Evolutionary conservation across 2,113 vertebrate genomes (phyloP), one percentile per base, ranked within the genome.

Genomic region (Corythaeola cristata): DNA sequence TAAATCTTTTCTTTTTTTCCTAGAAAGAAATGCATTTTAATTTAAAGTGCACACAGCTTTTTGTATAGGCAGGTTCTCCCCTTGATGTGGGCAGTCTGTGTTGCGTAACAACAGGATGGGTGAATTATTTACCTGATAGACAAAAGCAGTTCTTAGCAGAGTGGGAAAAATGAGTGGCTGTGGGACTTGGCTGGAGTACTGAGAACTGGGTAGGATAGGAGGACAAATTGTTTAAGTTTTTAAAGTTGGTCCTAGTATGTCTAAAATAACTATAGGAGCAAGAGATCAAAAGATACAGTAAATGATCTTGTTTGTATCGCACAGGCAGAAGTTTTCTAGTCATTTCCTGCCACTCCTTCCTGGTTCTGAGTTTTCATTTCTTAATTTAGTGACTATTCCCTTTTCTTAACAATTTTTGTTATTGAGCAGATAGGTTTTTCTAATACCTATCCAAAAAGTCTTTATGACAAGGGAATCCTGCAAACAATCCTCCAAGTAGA

Each of bases 301-400:
- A 77, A 45, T 67, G 7, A 30, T 50, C n/a, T 74, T 68, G 35
- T 66, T 86, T 45, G 20, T 89, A 22, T 68, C 2, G 2, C 39
- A 47, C 2, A 47, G n/a, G 30, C 33, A 66, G 24, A 60, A 23
- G 3, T 45, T 89, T 76, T 73, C 37, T 66, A 20, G 22, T 73
- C 8, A 14, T 59, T 62, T 11, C 14, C 3, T 44, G 41, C 13
- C 1, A 2, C 4, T 7, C 2, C 24, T 24, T 50, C 20, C 28
- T 18, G 13, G 20, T 68, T 85, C 27, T 30, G 52, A 76, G 13
- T 67, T 88, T 68, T 15, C 4, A 4, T 86, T 73, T 52, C 53
- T 90, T 88, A 19, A 60, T 69, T 49, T 24, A 37, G n/a, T 66
- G 47, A 39, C 47, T 49, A 11, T 86, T 89, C 8, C 22, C 9